Conservation (phyloP, 2,113 vertebrate genomes). For the Tragelaphus strepsiceros region DNA sequence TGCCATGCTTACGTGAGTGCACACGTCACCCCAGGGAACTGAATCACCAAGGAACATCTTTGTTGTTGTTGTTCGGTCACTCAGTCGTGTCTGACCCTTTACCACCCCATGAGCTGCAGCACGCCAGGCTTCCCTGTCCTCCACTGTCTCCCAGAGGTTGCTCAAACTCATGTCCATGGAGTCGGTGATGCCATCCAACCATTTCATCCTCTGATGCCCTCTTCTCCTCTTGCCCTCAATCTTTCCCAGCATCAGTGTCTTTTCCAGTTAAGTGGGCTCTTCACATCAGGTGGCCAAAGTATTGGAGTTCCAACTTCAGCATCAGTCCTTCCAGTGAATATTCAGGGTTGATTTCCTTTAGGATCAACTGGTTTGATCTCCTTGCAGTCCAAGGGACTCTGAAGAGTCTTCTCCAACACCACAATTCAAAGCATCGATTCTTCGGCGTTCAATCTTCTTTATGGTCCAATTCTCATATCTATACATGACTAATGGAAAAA, state of each 20-base stretch:
- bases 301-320: neutral
- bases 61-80: neutral
- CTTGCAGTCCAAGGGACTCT: neutral
- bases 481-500: neutral
- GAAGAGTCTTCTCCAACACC: neutral
- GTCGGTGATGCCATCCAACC: neutral
- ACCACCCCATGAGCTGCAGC: neutral
- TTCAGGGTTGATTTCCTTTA: neutral
- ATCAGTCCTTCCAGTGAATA: neutral
- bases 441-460: fast-evolving
- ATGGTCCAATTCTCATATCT: neutral
- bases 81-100: neutral
- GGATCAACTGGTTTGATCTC: neutral
- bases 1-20: fast-evolving
- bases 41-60: neutral
- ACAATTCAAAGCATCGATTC: neutral
- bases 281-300: neutral
- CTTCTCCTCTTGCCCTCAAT: neutral
- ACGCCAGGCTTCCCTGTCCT: neutral
- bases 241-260: neutral
- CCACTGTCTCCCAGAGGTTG: neutral
- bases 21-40: neutral
- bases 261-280: neutral
- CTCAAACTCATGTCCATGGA: neutral
- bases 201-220: neutral